Evolutionary conservation across 2,888 invertebrate species (phyloP), one percentile per base, ranked within the genome.

Genomic region (Seladonia tumulorum): DNA sequence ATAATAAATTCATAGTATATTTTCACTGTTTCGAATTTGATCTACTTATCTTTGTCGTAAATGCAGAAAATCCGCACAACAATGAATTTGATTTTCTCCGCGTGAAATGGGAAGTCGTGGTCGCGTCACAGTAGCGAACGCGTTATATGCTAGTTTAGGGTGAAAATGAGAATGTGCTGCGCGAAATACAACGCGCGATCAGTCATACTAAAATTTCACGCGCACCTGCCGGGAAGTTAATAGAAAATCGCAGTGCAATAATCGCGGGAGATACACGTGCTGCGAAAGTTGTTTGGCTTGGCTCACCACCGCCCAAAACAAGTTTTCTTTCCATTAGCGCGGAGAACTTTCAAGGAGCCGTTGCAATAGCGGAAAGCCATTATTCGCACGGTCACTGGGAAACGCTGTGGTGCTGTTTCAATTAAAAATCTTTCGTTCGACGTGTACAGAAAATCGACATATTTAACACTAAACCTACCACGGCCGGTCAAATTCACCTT

Each of bases 271-370:
- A 29, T 29, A 63, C 63, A 7, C 16, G 63, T 16, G 29, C 29
- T 63, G 25, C 63, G 63, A 63, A 63, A 63, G 63, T 63, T 63
- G 63, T 63, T 29, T 63, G 63, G 63, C 63, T 63, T 29, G 29
- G 16, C 63, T 63, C 63, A 63, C 63, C 63, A 63, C 63, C 29
- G 63, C 63, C 63, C 16, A 63, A 63, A 63, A 63, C 63, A 29
- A 63, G 63, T 63, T 63, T 29, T 63, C 63, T 63, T 63, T 63
- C 63, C 16, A 63, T 68, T 68, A 68, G 22, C 68, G 39, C 3
- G 4, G 63, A 63, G 63, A 63, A 63, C 63, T 63, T 63, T 63
- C 63, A 16, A 63, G 63, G 63, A 63, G 63, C 29, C 63, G 29
- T 63, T 7, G 29, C 63, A 29, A 63, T 29, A 63, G 29, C 63